A percentile compares a stretch with the other conserved stretches of the same genome.
phyloP scores from a whole-genome alignment of 2,113 vertebrate species.

The Sclerurus mexicanus region DNA sequence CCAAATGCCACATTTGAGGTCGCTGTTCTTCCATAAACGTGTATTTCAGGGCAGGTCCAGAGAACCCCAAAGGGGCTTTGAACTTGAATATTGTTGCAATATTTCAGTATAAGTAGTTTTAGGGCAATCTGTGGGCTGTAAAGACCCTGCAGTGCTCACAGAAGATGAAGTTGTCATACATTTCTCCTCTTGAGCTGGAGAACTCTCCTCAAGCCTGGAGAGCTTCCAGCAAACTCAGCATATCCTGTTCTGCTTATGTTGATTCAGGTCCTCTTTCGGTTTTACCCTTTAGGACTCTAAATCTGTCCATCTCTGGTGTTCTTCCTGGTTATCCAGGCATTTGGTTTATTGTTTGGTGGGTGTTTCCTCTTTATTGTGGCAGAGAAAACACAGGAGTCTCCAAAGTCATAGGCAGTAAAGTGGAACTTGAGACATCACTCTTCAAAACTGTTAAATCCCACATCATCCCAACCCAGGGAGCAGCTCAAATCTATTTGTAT shows the following conservation, averaged over 20 bases:
- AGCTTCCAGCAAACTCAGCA: not conserved
- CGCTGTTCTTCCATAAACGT: not conserved
- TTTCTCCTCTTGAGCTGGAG: not conserved
- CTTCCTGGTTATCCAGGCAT: not conserved
- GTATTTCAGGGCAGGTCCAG: not conserved
- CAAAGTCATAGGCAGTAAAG: not conserved
- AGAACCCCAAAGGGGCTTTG: not conserved
- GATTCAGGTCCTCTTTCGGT: not conserved
- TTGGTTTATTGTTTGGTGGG: not conserved
- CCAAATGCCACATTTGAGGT: not conserved
- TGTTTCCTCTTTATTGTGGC: not conserved
- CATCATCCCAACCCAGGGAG: not conserved
- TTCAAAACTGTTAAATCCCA: not conserved
- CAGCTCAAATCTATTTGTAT: not conserved
- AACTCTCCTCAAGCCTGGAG: not conserved
- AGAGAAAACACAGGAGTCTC: not conserved
- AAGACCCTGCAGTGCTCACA: not conserved
- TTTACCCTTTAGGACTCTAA: not conserved
- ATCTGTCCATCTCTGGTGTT: not conserved
- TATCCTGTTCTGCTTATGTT: not conserved
- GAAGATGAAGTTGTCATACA: not conserved
- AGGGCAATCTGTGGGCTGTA: not conserved
- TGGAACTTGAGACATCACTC: not conserved
- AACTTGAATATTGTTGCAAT: not conserved
- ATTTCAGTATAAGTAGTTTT: not conserved